phyloP scores from a whole-genome alignment of 2,797 vertebrate species.

The Chrysocyon brachyurus region DNA sequence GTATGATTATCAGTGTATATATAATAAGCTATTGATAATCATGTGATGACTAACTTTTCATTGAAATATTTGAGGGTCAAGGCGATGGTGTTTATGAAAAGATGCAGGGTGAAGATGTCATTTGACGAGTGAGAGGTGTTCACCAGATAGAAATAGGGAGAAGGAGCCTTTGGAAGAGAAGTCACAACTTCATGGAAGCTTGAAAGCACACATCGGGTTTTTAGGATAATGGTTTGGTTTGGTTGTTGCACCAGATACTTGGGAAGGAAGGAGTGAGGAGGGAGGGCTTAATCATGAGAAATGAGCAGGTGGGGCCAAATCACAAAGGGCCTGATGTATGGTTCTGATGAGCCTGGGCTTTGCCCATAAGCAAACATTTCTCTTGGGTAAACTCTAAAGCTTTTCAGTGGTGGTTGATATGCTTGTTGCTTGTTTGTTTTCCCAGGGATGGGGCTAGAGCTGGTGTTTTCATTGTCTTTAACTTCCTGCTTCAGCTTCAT shows the following conservation, averaged over 20 bases:
- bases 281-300: not conserved
- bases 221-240: conserved; percentile 17
- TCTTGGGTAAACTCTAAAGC: not conserved
- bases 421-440: conserved; percentile 56
- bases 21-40: not conserved
- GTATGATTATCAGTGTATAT: not conserved
- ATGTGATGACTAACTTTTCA: not conserved
- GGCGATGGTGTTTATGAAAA: conserved; percentile 22
- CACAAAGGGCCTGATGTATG: not conserved
- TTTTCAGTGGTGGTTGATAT: conserved; percentile 22
- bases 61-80: not conserved
- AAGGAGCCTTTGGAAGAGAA: not conserved
- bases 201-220: not conserved
- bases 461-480: conserved; percentile 51
- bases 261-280: not conserved
- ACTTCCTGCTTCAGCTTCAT: conserved; percentile 64
- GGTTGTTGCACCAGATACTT: not conserved
- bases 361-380: conserved; percentile 48
- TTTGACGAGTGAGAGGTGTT: not conserved
- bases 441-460: conserved; percentile 53
- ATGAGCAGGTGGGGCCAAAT: not conserved
- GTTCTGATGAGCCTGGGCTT: not conserved
- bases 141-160: not conserved
- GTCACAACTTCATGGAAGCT: not conserved
- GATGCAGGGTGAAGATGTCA: not conserved